Evolutionary conservation across 2,113 vertebrate genomes (phyloP), one percentile per base, ranked within the genome.

Genomic region (Platysternon megacephalum): DNA sequence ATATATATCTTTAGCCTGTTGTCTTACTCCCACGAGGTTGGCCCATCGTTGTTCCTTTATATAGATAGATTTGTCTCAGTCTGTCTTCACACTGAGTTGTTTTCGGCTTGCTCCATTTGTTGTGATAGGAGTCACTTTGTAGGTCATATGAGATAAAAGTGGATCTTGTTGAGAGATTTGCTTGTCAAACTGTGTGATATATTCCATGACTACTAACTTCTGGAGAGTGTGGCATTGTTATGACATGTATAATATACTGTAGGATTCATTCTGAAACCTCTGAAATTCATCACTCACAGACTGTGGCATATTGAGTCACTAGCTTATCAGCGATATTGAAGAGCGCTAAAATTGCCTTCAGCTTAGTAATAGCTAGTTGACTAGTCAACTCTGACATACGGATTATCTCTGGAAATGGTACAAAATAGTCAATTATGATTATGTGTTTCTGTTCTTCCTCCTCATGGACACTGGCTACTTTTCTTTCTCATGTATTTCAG

Each of bases 151-250:
- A 97, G 95, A 97, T 97, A 97, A 97, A 94, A 92, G 95, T 91
- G 95, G 97, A 96, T 96, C 94, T 97, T 95, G 85, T 84, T 97
- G 97, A 97, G 93, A 98, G 96, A 96, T 97, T 96, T 94, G 88
- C 97, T 97, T 97, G 96, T 98, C 97, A 97, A 97, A 90, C 85
- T 88, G 93, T 80, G 86, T 95, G 97, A 97, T 97, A 88, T 97
- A 97, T 97, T 98, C 96, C 80, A 56, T 96, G 95, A 97, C 97
- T 97, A 97, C 96, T 88, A 96, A 97, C 97, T 97, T 97, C 96
- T 98, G 97, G 96, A 95, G 95, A 98, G 93, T 93, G 97, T 97
- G 96, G 96, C 95, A 96, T 97, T 98, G 97, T 97, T 98, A 95
- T 97, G 97, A 97, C 97, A 97, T 87, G 49, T 97, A 95, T 95